Evolutionary conservation across 2,888 invertebrate genomes (phyloP).

Genomic region (Morpho deidamia): DNA sequence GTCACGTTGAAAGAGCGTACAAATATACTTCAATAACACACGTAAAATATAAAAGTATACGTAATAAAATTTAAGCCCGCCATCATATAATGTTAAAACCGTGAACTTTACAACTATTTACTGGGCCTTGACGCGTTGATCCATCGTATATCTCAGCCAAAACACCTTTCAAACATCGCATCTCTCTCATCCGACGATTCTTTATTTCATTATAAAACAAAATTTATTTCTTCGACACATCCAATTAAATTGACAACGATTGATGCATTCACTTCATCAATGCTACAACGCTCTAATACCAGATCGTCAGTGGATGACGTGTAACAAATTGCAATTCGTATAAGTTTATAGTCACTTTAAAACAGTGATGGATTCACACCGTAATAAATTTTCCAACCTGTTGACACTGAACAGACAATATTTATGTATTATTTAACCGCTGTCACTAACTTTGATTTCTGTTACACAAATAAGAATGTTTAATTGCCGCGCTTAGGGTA

Average conservation of each 20-base stretch:
- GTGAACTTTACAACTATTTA: conserved; percentile 37
- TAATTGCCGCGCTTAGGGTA: conserved; percentile 61
- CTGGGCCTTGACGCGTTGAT: conserved; percentile 47
- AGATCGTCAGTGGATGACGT: conserved; percentile 34
- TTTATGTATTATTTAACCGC: conserved; percentile 61
- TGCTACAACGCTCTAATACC: conserved; percentile 18
- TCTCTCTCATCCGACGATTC: conserved; percentile 20
- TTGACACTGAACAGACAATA: conserved; percentile 55
- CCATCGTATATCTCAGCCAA: conserved; percentile 44
- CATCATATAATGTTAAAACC: conserved; percentile 22
- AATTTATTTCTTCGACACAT: conserved; percentile 23
- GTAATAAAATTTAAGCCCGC: conserved; percentile 37
- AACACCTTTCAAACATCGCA: conserved; percentile 35
- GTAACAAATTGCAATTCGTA: conserved; percentile 24
- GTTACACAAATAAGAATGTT: conserved; percentile 65
- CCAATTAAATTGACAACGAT: conserved; percentile 25
- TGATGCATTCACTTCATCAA: conserved; percentile 21
- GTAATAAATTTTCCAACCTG: conserved; percentile 61
- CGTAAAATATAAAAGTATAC: background rate
- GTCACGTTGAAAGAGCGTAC: background rate
- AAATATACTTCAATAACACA: background rate
- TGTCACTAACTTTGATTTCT: conserved; percentile 62
- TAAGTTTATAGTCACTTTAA: conserved; percentile 21
- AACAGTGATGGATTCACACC: conserved; percentile 42
- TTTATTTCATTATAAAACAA: conserved; percentile 29